These are phyloP conservation scores for Malacosoma neustria DNA, from an alignment of 2,888 invertebrate genomes.

Conservation along the genomic window DNA sequence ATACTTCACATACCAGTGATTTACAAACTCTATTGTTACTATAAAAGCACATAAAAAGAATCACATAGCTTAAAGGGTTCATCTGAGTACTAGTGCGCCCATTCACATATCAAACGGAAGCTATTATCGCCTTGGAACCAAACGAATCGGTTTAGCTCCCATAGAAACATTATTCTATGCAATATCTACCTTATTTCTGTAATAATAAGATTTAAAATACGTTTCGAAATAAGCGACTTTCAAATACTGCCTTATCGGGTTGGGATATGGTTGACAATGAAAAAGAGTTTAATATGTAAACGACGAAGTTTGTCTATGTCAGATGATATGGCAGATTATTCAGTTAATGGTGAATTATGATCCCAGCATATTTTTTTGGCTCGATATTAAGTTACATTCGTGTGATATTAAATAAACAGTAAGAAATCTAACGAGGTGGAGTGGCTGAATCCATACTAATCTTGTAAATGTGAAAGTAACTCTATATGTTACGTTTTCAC, in stretches of 20 bases:
- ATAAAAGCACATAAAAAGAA: background rate
- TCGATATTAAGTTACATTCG: too few species aligned
- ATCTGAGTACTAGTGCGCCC: slow-evolving; percentile 25
- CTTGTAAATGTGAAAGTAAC: too few species aligned
- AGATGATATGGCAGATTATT: slow-evolving; percentile 36
- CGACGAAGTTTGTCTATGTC: slow-evolving; percentile 1
- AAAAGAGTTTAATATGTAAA: background rate
- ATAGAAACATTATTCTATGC: slow-evolving; percentile 8
- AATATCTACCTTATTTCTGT: slow-evolving; percentile 1
- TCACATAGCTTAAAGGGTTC: slow-evolving; percentile 3
- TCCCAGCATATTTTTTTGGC: slow-evolving; percentile 15
- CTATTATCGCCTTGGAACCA: slow-evolving; percentile 31
- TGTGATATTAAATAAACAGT: too few species aligned
- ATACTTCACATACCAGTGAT: too few species aligned
- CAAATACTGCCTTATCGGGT: background rate
- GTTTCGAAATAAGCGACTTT: background rate
- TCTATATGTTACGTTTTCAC: too few species aligned
- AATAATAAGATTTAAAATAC: background rate
- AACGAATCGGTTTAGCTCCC: slow-evolving; percentile 16
- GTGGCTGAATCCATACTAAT: too few species aligned
- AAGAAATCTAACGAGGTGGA: too few species aligned
- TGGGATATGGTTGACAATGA: background rate
- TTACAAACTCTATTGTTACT: too few species aligned
- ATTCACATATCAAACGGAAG: slow-evolving; percentile 45
- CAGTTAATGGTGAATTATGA: slow-evolving; percentile 27